A percentile compares a stretch with the other conserved stretches of the same genome.
Conservation (phyloP, 1,140 invertebrate genomes). For the Eubasilissa regina region DNA sequence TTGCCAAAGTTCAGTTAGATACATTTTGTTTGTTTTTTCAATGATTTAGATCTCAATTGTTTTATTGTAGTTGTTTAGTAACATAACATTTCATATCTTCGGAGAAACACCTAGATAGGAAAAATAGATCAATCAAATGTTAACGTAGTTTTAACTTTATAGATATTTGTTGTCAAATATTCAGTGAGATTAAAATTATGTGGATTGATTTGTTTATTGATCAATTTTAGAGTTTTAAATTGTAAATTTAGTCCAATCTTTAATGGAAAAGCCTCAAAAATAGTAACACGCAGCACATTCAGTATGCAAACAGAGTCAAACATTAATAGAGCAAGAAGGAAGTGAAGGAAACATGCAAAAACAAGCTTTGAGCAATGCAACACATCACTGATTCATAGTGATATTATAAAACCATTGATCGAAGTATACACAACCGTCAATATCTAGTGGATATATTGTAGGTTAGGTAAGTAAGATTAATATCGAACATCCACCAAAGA, state of each 20-base stretch:
- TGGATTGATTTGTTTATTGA: too few species aligned
- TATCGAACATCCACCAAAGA: slow-evolving; percentile 1
- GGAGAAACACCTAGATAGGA: too few species aligned
- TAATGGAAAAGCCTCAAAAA: neutral
- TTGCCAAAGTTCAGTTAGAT: too few species aligned
- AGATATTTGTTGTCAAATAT: too few species aligned
- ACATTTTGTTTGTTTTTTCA: too few species aligned
- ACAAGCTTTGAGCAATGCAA: slow-evolving; percentile 40
- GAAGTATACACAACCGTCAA: neutral
- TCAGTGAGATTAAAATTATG: too few species aligned
- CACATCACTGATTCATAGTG: slow-evolving; percentile 18
- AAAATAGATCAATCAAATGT: too few species aligned
- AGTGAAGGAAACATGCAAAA: slow-evolving; percentile 28
- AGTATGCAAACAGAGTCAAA: slow-evolving; percentile 18
- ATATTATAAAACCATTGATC: slow-evolving; percentile 7
- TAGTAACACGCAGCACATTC: neutral
- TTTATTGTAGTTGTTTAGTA: too few species aligned
- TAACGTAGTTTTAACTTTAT: too few species aligned
- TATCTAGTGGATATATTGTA: slow-evolving; percentile 6
- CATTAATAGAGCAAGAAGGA: slow-evolving; percentile 34
- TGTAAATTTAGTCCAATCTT: neutral
- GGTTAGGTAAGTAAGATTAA: neutral
- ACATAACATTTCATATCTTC: too few species aligned
- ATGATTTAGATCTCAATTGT: too few species aligned
- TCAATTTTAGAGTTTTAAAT: neutral